Evolutionary conservation across 1,140 invertebrate genomes (phyloP).

Genomic region (Ooceraea biroi): DNA sequence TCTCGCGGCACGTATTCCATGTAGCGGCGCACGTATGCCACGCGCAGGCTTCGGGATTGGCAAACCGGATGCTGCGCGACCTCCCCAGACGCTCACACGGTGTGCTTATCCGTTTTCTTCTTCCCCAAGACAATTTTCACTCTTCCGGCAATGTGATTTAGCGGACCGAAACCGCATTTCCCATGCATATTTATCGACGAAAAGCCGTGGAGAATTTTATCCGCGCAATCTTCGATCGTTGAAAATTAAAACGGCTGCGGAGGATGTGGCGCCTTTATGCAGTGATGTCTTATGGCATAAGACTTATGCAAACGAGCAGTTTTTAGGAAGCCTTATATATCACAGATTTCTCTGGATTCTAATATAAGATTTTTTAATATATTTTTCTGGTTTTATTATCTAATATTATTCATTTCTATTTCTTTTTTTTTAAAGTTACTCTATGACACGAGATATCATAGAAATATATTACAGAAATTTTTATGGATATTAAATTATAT

Average conservation of each 20-base stretch:
- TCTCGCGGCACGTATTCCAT: constrained; percentile 10
- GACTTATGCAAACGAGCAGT: too few relatives aligned
- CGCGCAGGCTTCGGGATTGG: constrained; percentile 48
- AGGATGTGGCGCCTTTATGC: not conserved
- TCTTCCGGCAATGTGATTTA: constrained; percentile 74
- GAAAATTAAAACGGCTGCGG: constrained; percentile 26
- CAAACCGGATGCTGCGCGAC: constrained; percentile 54
- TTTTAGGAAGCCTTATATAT: not conserved
- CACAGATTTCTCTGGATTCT: not conserved
- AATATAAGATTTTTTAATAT: not conserved
- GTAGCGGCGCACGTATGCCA: not conserved
- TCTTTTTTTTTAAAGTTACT: not conserved
- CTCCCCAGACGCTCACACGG: constrained; percentile 61
- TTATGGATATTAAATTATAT: not conserved
- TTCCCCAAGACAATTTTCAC: constrained; percentile 76
- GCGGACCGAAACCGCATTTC: constrained; percentile 62
- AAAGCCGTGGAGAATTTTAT: constrained; percentile 56
- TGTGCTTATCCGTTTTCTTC: constrained; percentile 66
- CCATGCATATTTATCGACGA: constrained; percentile 66
- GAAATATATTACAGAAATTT: constrained; percentile 1
- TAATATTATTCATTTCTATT: not conserved
- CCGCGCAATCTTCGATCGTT: not conserved
- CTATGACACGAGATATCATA: not conserved
- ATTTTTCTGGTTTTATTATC: not conserved
- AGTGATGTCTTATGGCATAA: not conserved